These are phyloP conservation scores for Morpho achilles DNA, from an alignment of 2,888 invertebrate genomes.

Conservation along the genomic window DNA sequence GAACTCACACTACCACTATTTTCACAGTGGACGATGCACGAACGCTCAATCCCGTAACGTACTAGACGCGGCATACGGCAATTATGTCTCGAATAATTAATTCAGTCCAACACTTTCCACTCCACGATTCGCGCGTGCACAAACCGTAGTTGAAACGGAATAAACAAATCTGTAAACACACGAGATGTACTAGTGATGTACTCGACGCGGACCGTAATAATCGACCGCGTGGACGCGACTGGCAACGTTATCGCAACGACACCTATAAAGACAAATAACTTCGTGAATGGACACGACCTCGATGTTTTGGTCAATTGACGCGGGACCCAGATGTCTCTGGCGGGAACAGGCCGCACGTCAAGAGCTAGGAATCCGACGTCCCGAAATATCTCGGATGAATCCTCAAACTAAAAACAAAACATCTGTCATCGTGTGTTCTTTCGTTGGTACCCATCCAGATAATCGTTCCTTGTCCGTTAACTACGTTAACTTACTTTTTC, in stretches of 20 bases:
- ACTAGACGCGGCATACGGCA: not conserved
- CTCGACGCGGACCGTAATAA: slow-evolving; percentile 64
- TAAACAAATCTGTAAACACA: slow-evolving; percentile 17
- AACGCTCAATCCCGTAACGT: slow-evolving; percentile 7
- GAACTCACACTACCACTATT: not conserved
- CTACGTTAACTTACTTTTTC: slow-evolving; percentile 18
- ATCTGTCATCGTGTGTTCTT: slow-evolving; percentile 24
- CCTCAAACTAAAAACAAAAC: slow-evolving; percentile 28
- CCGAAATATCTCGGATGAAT: slow-evolving; percentile 25
- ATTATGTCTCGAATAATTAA: not conserved
- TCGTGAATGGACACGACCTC: slow-evolving; percentile 59
- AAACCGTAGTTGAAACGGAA: slow-evolving; percentile 27
- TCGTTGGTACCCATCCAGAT: slow-evolving; percentile 18
- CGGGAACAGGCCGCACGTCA: slow-evolving; percentile 44
- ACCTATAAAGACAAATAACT: slow-evolving; percentile 58
- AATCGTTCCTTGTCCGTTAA: slow-evolving; percentile 17
- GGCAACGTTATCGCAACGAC: slow-evolving; percentile 67
- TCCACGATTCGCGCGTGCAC: slow-evolving; percentile 27
- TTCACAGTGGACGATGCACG: slow-evolving; percentile 16
- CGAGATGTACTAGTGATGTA: slow-evolving; percentile 24
- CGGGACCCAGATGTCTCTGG: slow-evolving; percentile 52
- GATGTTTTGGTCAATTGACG: slow-evolving; percentile 66
- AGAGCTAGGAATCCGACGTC: slow-evolving; percentile 29
- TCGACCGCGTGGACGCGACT: slow-evolving; percentile 72
- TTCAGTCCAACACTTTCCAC: slow-evolving; percentile 2